Base-by-base conservation (phyloP, 2,888 invertebrate species). In the Apantesis nais region DNA sequence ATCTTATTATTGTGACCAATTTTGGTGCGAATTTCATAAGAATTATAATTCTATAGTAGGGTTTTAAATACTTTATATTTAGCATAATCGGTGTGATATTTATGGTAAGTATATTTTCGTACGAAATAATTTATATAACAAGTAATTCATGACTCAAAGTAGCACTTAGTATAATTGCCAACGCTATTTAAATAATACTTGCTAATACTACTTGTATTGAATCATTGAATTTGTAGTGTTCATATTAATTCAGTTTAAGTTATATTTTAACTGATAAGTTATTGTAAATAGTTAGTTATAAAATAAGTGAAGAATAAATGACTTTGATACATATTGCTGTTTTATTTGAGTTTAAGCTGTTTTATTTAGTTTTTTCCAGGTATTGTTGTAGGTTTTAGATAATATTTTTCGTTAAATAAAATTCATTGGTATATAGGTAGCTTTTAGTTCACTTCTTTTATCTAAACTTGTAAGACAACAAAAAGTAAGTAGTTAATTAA, bases 31-130 rank as follows among this genome's bases (percentile, higher is more conserved):
- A 58, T 58, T 29, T 16, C 16, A 58, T 29, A 58, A 29, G 29
- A 58, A 62, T 70, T 66, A 66, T 68, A 39, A 63, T 67, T 62
- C 69, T 70, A 64, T 68, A 74, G 70, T 55, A 79, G 77, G 76
- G 81, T 80, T 71, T 74, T 80, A 76, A 75, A 75, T 25, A 14
- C 74, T 74, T 76, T 76, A 73, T 76, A 74, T 74, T 80, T 79
- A 84, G 83, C 77, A 85, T 87, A 86, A 85, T 88, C 80, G 87
- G 92, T 92, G 93, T 93, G 92, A 93, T 92, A 92, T 89, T 87
- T 87, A 88, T 85, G 82, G 67, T 88, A 89, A 87, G 85, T 78
- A 72, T 81, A 76, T 75, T 74, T 75, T 81, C 73, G 48, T 81
- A 76, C 75, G 55, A 81, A 74, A 70, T 80, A 76, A 82, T 76